Base-by-base conservation (phyloP, 2,888 invertebrate genomes). In the Punctoribates punctum region DNA sequence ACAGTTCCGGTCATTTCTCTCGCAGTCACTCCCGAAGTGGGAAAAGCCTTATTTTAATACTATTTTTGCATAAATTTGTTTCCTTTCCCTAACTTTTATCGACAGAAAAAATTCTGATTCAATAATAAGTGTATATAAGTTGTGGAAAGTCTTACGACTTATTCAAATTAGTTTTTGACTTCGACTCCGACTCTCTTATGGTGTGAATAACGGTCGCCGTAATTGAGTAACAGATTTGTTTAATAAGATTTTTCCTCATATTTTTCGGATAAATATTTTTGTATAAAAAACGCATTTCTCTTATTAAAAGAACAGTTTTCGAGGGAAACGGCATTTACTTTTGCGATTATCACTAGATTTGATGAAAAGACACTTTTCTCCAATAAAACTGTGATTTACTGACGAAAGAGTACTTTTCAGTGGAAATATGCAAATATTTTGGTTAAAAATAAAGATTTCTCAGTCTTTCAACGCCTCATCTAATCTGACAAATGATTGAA, bases 81-180 rank as follows among this genome's bases (percentile, higher is more conserved):
- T 5, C 34, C 8, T 42, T 42, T 42, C 42, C 6, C 42, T 42
- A 5, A 42, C 13, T 42, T 42, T 42, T 13, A 42, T 42, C 42
- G 42, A 42, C 11, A 42, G 42, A 42, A 5, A 42, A 13, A 13
- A 8, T 42, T 42, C 13, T 42, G 1, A 42, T 42, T 42, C 42
- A 42, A 42, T 42, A 42, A 42, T 42, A 42, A 42, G 42, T 42
- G 42, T 42, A 42, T 42, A 42, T 42, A 42, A 42, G 42, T 42
- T 42, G 42, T 42, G 42, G 42, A 42, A 42, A 42, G 42, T 65
- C 27, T 27, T 65, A 65, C 23, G 65, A 34, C 38, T 67, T 60
- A 60, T 67, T 67, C 67, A 67, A 67, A 67, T 67, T 42, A 67
- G 67, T 67, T 67, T 20, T 57, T 23, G 57, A 57, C 57, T 20